A percentile compares a stretch with the other conserved stretches of the same genome.
Conservation (phyloP, 2,888 invertebrate genomes). For the Dusona sp. region DNA sequence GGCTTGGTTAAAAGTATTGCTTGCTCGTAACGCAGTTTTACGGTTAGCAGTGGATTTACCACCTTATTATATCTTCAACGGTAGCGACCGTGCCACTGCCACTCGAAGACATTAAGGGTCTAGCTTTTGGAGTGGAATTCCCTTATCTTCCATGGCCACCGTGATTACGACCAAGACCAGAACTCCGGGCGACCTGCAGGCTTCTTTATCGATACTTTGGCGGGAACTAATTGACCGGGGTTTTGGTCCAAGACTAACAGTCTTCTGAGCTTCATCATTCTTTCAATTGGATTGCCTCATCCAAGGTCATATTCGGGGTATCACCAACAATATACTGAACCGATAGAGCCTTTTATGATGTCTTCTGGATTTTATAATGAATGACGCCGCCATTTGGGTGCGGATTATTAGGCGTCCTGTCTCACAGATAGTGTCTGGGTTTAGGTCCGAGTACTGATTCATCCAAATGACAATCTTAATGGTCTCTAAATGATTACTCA, state of each 20-base stretch:
- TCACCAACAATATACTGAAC: neutral
- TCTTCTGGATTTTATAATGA: slow-evolving; percentile 25
- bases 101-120: slow-evolving; percentile 29
- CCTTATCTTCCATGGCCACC: slow-evolving; percentile 61
- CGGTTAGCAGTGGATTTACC: slow-evolving; percentile 37
- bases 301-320: neutral
- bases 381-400: slow-evolving; percentile 20
- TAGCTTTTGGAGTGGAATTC: slow-evolving; percentile 60
- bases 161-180: slow-evolving; percentile 30
- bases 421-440: neutral
- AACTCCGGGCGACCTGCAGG: slow-evolving; percentile 41
- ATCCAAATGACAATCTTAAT: slow-evolving; percentile 1
- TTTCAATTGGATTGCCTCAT: neutral
- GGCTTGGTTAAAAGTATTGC: slow-evolving; percentile 22
- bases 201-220: slow-evolving; percentile 67
- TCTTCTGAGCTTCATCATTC: neutral
- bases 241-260: slow-evolving; percentile 8
- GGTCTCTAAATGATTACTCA: slow-evolving; percentile 14
- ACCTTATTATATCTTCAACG: slow-evolving; percentile 36
- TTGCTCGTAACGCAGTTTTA: slow-evolving; percentile 42
- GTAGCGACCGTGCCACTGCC: slow-evolving; percentile 26
- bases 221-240: slow-evolving; percentile 57
- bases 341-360: neutral
- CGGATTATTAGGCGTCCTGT: slow-evolving; percentile 1
- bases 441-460: neutral